Base-by-base conservation (phyloP, 2,888 invertebrate species). In the Polyploca ridens region DNA sequence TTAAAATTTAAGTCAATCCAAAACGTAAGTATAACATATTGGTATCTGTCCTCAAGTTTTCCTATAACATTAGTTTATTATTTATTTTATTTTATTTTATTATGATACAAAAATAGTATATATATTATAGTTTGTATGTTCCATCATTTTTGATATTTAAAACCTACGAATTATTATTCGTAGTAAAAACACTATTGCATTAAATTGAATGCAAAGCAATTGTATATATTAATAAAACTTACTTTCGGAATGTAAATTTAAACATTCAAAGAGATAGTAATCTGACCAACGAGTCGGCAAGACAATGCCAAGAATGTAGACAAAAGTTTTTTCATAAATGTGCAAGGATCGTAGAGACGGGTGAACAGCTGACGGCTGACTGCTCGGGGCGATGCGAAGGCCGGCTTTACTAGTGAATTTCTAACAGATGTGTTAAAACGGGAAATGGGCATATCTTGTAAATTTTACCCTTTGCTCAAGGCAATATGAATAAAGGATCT, bases 321-420 rank as follows among this genome's bases (percentile, higher is more conserved):
- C 78, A 77, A 89, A 91, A 91, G 86, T 91, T 93, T 93, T 92
- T 93, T 94, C 92, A 92, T 93, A 93, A 92, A 91, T 89, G 91
- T 86, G 89, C 88, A 87, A 86, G 85, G 84, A 84, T 82, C 84
- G 83, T 72, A 74, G 78, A 78, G 76, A 76, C 78, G 83, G 82
- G 82, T 74, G 86, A 88, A 87, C 93, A 93, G 92, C 91, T 93
- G 93, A 89, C 93, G 90, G 84, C 84, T 83, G 84, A 84, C 84
- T 83, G 84, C 91, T 87, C 84, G 83, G 77, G 91, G 91, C 90
- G 78, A 74, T 70, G 90, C 85, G 82, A 74, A 79, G 82, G 78
- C 77, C 83, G 76, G 71, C 79, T 54, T 19, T 80, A 79, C 84
- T 78, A 82, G 83, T 82, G 89, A 87, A 88, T 91, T 88, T 85